phyloP scores from a whole-genome alignment of 2,888 invertebrate species.

The Arrhopalites spinosus region DNA sequence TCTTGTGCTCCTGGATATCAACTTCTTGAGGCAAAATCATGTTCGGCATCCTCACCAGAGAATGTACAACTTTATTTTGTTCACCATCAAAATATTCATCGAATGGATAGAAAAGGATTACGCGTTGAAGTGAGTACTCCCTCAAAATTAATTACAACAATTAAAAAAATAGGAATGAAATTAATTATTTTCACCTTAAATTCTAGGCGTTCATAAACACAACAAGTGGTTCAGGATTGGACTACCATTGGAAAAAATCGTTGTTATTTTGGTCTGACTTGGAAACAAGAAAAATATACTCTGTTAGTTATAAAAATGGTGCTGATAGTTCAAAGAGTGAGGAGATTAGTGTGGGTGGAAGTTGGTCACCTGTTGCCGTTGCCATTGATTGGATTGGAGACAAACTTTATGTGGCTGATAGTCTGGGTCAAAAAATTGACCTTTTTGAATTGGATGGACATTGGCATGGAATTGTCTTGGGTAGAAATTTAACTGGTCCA shows the following conservation, averaged over 20 bases:
- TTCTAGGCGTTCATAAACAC: constrained; percentile 74
- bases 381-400: constrained; percentile 98
- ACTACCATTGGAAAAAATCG: constrained; percentile 78
- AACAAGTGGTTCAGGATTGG: constrained; percentile 82
- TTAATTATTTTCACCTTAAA: too few relatives aligned
- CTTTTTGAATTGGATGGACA: constrained; percentile 86
- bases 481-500: constrained; percentile 88
- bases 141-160: too few relatives aligned
- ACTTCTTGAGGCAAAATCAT: constrained; percentile 68
- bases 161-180: too few relatives aligned
- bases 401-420: constrained; percentile 93
- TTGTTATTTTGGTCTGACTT: constrained; percentile 87
- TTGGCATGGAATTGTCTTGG: constrained; percentile 87
- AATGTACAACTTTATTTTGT: constrained; percentile 66
- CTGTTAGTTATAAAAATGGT: constrained; percentile 39
- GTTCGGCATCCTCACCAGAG: constrained; percentile 63
- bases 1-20: constrained; percentile 80
- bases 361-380: constrained; percentile 84
- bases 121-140: constrained; percentile 59
- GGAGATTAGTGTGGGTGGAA: constrained; percentile 34
- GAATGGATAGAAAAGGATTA: constrained; percentile 70
- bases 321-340: constrained; percentile 19
- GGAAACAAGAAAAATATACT: constrained; percentile 67
- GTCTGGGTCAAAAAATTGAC: constrained; percentile 90
- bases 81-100: constrained; percentile 72